Base-by-base conservation (phyloP, 2,797 vertebrate species). In the Hippoglossus hippoglossus region DNA sequence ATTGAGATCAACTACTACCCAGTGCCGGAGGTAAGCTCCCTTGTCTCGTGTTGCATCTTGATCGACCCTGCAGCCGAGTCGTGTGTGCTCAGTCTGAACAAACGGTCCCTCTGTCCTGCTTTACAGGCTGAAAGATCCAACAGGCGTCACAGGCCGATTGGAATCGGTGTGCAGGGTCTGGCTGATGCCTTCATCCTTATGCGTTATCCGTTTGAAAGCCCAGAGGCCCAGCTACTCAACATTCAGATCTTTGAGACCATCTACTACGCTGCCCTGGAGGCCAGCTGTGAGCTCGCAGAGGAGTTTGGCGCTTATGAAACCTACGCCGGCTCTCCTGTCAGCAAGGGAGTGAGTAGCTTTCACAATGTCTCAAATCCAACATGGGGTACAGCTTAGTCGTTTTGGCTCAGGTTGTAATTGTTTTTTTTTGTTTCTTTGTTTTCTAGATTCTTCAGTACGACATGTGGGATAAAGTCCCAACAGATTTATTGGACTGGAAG, bases 1-100 rank as follows among this genome's bases (percentile, higher is more conserved):
- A 99, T 99, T 7, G 96, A 99, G n/a, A 96, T 98, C 86, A 99
- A 99, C 87, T 99, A 94, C 85, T 99, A 99, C 81, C 98, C 98
- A 0, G 88, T 99, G 31, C 93, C 91, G 16, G 97, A 99, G 89
- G 92, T 93, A 53, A 3, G 71, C 10, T 34, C 44, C 61, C 5
- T 11, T 25, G 0, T 55, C 34, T 2, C 0, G 2, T 50, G n/a
- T 25, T 58, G n/a, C n/a, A 21, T 39, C 22, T 53, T 5, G 18
- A 1, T 55, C 21, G 53, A 3, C 19, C 19, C 2, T 46, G 11
- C 18, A 64, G 22, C 28, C 0, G 12, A 46, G 44, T 18, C 44
- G 6, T 49, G 0, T 28, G 22, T 22, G 22, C 15, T 54, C 24
- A 26, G 31, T 52, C 8, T 47, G 56, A 66, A 83, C 26, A 65